Base-by-base conservation (phyloP, 2,113 vertebrate genomes). In the Muntiacus muntjak region DNA sequence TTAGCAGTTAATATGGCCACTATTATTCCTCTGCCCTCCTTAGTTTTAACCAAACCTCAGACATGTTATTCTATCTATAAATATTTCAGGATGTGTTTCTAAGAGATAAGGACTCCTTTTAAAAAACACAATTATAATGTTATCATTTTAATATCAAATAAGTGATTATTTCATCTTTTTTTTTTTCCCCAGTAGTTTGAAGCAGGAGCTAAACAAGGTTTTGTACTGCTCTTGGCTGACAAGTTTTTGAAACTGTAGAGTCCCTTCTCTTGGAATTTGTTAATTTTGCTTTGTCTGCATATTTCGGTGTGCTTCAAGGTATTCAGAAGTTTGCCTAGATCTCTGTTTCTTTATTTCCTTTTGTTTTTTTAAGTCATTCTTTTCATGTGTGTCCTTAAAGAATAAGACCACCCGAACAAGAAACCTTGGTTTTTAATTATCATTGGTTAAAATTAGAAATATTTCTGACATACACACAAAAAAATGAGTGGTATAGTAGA, bases 371-470 rank as follows among this genome's bases (percentile, higher is more conserved):
- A 45, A 16, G 21, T 28, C 19, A 17, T 54, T 79, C 28, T 93
- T 95, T 71, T 21, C 47, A 47, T 94, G 45, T 71, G 50, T 47
- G 2, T 89, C 25, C 12, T 60, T 87, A 10, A 78, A 95, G n/a
- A 86, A 58, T n/a, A n/a, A 81, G 47, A 95, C 28, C 86, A 84
- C 36, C 19, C 45, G 17, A 84, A 64, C 7, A 90, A 26, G 36
- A 85, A 91, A 62, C 40, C 6, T 33, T 94, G 25, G 12, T 16
- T 84, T 94, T 97, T 85, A 71, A 50, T 95, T 89, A 54, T 57
- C 40, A 55, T 67, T 92, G 67, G 52, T 93, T 96, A 88, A 89
- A 97, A 43, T 93, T 47, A 79, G 60, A 90, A 86, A 60, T 89
- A 78, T 92, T 94, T 94, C 25, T n/a, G 25, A 33, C 3, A 45